Evolutionary conservation across 2,113 vertebrate genomes (phyloP), one percentile per base, ranked within the genome.

Genomic region (Microtus oregoni): DNA sequence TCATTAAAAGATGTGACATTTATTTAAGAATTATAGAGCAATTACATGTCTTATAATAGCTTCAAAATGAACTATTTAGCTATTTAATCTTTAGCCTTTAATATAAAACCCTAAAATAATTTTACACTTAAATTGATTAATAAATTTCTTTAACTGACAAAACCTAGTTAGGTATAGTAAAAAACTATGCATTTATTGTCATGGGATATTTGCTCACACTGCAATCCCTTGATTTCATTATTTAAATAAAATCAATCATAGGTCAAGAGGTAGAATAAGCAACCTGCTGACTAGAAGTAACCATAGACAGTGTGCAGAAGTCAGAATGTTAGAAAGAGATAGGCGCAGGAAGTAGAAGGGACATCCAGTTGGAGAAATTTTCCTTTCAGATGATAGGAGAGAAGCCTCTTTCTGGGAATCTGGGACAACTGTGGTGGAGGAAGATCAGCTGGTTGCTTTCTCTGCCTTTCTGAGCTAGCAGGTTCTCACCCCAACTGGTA

Each of bases 11-110:
- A 79, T 10, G 15, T 89, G 76, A 6, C 14, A 24, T 67, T 86
- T 86, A 26, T 76, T 93, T 95, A 63, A 94, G 41, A 96, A 93
- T 83, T 92, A 86, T 75, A 68, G 22, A 86, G 63, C 50, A 63
- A 86, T 15, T 15, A 10, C 13, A 38, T 44, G 24, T 32, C 50
- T 47, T 63, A 22, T 30, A 83, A 83, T 83, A 63, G 41, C 9
- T 83, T 76, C 35, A 52, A 94, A 94, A 47, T 73, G 7, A 47
- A 20, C 17, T 10, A 72, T 72, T 86, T n/a, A 67, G 4, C 38
- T 91, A 77, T 85, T 89, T 77, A n/a, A 10, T 15, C 55, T 92
- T 28, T 73, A 77, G 12, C 47, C 35, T 92, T 82, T 73, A 32
- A 76, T 63, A 50, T 44, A 26, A 89, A 97, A 95, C 7, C 8